Percentiles rank a stretch among this genome's conserved stretches.
These are phyloP conservation scores for Atherinosoma microstoma DNA, from an alignment of 2,797 vertebrate genomes.

Conservation along the genomic window DNA sequence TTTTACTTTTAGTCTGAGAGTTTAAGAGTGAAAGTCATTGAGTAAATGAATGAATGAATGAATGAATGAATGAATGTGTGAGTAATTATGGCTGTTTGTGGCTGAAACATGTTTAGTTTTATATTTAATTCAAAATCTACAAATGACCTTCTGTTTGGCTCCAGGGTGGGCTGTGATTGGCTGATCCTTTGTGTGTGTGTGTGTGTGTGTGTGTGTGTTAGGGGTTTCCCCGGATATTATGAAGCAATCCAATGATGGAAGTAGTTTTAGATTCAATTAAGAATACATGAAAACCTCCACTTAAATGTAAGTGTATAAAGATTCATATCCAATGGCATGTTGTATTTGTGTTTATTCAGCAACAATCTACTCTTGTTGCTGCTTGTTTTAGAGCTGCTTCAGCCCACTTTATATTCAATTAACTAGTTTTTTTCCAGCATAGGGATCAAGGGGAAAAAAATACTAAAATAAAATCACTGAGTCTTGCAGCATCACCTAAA, in stretches of 20 bases:
- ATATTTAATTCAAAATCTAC: constrained; percentile 10
- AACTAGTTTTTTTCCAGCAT: too few species aligned
- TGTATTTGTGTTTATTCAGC: background rate
- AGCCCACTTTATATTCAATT: background rate
- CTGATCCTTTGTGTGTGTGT: constrained; percentile 13
- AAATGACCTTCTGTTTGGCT: constrained; percentile 16
- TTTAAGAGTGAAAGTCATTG: constrained; percentile 1
- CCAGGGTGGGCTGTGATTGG: constrained; percentile 42
- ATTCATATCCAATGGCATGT: background rate
- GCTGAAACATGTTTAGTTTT: background rate
- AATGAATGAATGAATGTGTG: constrained; percentile 13
- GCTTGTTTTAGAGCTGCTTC: background rate
- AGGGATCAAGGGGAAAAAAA: background rate
- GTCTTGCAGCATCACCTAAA: background rate
- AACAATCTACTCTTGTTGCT: background rate
- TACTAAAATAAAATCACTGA: background rate
- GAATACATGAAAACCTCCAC: too few species aligned
- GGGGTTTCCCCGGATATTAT: constrained; percentile 35
- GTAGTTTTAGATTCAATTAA: too few species aligned
- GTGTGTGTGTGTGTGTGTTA: constrained; percentile 13
- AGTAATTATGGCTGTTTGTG: background rate
- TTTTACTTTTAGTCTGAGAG: constrained; percentile 34
- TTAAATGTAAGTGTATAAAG: background rate
- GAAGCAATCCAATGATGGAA: background rate
- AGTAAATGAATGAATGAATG: background rate